phyloP scores from a whole-genome alignment of 2,797 vertebrate species.

The Centroberyx gerrardi region DNA sequence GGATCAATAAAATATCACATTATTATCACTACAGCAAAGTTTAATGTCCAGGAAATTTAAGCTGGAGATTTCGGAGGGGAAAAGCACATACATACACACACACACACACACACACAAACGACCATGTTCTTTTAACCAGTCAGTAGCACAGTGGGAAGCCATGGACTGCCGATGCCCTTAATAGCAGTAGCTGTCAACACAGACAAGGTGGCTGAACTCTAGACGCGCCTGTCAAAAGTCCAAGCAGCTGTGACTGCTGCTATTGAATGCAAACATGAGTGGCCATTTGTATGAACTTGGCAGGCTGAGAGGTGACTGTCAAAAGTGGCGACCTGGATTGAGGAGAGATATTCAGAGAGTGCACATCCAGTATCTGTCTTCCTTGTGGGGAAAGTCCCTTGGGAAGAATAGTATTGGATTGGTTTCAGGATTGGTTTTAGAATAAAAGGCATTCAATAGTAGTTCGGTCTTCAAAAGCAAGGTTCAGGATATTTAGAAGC shows the following conservation, averaged over 20 bases:
- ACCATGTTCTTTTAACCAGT: constrained; percentile 49
- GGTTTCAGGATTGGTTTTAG: too few relatives aligned
- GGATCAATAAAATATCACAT: constrained; percentile 14
- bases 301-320: constrained; percentile 73
- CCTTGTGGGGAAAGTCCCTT: constrained; percentile 21
- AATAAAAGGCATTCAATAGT: background rate
- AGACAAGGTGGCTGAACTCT: constrained; percentile 74
- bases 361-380: constrained; percentile 25
- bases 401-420: background rate
- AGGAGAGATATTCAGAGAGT: constrained; percentile 17
- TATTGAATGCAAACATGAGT: constrained; percentile 78
- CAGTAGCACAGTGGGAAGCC: constrained; percentile 61
- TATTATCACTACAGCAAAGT: constrained; percentile 14
- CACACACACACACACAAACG: constrained; percentile 6
- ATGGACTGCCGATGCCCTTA: constrained; percentile 65
- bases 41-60: constrained; percentile 28
- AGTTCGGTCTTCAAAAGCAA: background rate
- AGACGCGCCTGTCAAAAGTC: constrained; percentile 76
- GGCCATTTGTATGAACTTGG: constrained; percentile 75
- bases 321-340: constrained; percentile 36
- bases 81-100: constrained; percentile 34
- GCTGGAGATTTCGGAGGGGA: constrained; percentile 26
- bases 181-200: constrained; percentile 75
- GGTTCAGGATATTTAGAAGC: background rate
- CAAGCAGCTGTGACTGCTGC: constrained; percentile 70